Conservation (phyloP, 2,113 vertebrate species). For the Esox niger region DNA sequence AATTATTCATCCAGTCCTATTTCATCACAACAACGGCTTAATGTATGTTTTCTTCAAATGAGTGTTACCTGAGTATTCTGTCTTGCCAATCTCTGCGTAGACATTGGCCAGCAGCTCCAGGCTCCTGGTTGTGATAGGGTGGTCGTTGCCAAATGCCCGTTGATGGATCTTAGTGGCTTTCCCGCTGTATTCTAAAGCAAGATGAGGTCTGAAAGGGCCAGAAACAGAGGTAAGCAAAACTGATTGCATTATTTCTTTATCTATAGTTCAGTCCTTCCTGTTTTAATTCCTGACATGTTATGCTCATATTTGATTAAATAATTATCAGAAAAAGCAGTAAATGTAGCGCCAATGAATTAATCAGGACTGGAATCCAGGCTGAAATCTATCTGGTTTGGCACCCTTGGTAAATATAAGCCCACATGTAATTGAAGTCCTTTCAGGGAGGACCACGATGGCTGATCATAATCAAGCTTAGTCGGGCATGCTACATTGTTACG, state of each 20-base stretch:
- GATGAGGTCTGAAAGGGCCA: constrained; percentile 68
- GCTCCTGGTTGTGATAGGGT: constrained; percentile 71
- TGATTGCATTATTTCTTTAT: background rate
- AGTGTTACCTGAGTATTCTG: constrained; percentile 76
- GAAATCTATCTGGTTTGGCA: constrained; percentile 14
- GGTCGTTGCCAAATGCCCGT: constrained; percentile 73
- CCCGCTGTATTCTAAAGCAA: constrained; percentile 74
- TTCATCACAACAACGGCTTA: background rate
- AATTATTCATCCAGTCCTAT: too few species aligned
- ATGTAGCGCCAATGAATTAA: too few species aligned
- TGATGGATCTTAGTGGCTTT: constrained; percentile 80
- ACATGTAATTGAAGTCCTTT: constrained; percentile 32
- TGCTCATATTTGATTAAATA: too few species aligned
- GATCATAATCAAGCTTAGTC: constrained; percentile 29
- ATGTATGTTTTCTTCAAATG: background rate
- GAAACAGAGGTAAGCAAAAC: background rate
- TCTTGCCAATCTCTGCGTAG: constrained; percentile 76
- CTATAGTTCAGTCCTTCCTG: too few species aligned
- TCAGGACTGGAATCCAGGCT: constrained; percentile 6
- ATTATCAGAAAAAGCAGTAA: too few species aligned
- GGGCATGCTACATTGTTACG: constrained; percentile 23
- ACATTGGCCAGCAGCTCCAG: constrained; percentile 77
- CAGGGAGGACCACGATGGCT: constrained; percentile 21
- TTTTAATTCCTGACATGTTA: too few species aligned
- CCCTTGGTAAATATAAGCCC: constrained; percentile 16